Base-by-base conservation (phyloP, 2,797 vertebrate species). In the Galaxias olidus region DNA sequence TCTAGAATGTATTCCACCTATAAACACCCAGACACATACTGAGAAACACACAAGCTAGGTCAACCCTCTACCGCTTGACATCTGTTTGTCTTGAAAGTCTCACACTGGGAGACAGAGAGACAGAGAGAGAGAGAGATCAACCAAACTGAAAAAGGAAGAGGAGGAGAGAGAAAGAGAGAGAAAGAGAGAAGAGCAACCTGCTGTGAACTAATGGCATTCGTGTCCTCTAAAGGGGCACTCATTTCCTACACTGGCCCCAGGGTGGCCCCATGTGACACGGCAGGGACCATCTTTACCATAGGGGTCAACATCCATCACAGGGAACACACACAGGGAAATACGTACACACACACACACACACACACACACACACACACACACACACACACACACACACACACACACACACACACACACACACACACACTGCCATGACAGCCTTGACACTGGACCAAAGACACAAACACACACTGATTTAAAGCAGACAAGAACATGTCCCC, bases 251-350 rank as follows among this genome's bases (percentile, higher is more conserved):
- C 79, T 77, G 88, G 91, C 93, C 92, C 90, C 85, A 80, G 89
- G 93, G 91, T 87, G 91, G 91, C 69, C 65, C 89, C 81, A 88
- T 85, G 82, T 84, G 77, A 90, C 58, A 67, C 60, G 0, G 85
- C 79, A 80, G 84, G 88, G 90, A 88, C 86, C 75, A 79, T 91
- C 89, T 63, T 92, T 91, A 92, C 91, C 81, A 82, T 84, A 81
- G 85, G 87, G 88, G 92, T 92, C 89, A 93, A 90, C 90, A 94
- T 94, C 91, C 88, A 94, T 95, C 93, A 94, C 86, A 18, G 72
- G 59, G 63, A 30, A 30, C 30, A 30, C 30, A 30, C 30, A 30
- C 30, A 30, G 30, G 30, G 30, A 30, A 30, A 30, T 30, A 43
- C 9, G 61, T 15, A 51, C 55, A 52, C 8, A 42, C 6, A 50